A percentile compares a stretch with the other conserved stretches of the same genome.
Evolutionary conservation across 1,140 invertebrate species (phyloP).

Genomic region (Uloborus diversus): DNA sequence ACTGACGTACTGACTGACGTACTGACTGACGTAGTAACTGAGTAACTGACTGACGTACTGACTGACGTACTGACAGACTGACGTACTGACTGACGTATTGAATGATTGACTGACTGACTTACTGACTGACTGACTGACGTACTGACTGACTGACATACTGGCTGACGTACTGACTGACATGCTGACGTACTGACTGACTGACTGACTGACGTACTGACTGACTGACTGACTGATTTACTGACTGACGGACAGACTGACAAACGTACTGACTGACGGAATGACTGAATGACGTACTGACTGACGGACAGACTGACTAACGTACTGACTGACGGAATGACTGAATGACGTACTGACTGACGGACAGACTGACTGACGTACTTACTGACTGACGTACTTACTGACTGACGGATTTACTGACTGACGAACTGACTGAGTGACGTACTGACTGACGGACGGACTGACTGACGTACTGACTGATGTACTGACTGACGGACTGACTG

Average conservation of each 20-base stretch:
- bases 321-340: background rate
- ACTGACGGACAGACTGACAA: background rate
- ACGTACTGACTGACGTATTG: background rate
- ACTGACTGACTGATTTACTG: background rate
- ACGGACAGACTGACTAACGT: background rate
- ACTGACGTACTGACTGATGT: background rate
- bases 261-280: background rate
- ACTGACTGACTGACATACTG: background rate
- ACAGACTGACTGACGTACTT: background rate
- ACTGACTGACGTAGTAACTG: background rate
- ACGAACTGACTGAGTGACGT: background rate
- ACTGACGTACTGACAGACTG: background rate
- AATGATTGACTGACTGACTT: background rate
- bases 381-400: background rate
- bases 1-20: background rate
- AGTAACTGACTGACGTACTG: background rate
- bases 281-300: background rate
- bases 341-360: background rate
- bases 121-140: background rate
- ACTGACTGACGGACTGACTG: background rate
- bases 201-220: background rate
- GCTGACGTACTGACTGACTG: background rate
- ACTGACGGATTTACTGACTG: background rate
- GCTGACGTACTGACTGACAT: background rate
- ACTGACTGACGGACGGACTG: background rate